A percentile compares a stretch with the other conserved stretches of the same genome.
Evolutionary conservation across 2,888 invertebrate species (phyloP).

Genomic region (Mythimna vitellina): DNA sequence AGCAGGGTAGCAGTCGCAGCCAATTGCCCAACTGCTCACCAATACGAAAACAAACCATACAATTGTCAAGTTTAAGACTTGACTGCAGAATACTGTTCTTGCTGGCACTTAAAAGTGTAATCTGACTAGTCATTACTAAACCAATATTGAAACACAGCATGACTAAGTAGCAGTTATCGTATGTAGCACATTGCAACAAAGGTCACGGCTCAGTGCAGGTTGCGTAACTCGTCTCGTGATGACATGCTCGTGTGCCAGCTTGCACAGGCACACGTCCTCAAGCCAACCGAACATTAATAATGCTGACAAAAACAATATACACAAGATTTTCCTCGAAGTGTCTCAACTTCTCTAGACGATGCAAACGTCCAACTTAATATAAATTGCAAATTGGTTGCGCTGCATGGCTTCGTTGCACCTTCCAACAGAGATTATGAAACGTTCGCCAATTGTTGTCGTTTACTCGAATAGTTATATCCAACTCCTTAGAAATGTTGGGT

Average conservation of each 20-base stretch:
- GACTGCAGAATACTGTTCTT: background rate
- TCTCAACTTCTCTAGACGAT: slow-evolving; percentile 36
- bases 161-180: slow-evolving; percentile 59
- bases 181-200: slow-evolving; percentile 70
- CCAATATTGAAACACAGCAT: slow-evolving; percentile 58
- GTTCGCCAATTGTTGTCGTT: slow-evolving; percentile 59
- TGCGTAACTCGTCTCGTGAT: slow-evolving; percentile 69
- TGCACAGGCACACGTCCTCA: slow-evolving; percentile 8
- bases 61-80: background rate
- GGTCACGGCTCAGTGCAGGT: slow-evolving; percentile 75
- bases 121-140: slow-evolving; percentile 46
- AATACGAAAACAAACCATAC: background rate
- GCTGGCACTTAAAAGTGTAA: slow-evolving; percentile 14
- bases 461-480: slow-evolving; percentile 49
- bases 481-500: slow-evolving; percentile 56
- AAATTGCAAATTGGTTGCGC: slow-evolving; percentile 62
- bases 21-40: too few species aligned
- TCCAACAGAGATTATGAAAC: slow-evolving; percentile 61
- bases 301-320: slow-evolving; percentile 40
- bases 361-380: slow-evolving; percentile 50
- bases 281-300: slow-evolving; percentile 38
- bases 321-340: slow-evolving; percentile 46
- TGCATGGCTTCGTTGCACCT: slow-evolving; percentile 55
- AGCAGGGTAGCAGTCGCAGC: too few species aligned
- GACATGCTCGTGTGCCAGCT: slow-evolving; percentile 37